These are phyloP conservation scores for Centropus unirufus DNA, from an alignment of 2,113 vertebrate genomes.

Conservation along the genomic window DNA sequence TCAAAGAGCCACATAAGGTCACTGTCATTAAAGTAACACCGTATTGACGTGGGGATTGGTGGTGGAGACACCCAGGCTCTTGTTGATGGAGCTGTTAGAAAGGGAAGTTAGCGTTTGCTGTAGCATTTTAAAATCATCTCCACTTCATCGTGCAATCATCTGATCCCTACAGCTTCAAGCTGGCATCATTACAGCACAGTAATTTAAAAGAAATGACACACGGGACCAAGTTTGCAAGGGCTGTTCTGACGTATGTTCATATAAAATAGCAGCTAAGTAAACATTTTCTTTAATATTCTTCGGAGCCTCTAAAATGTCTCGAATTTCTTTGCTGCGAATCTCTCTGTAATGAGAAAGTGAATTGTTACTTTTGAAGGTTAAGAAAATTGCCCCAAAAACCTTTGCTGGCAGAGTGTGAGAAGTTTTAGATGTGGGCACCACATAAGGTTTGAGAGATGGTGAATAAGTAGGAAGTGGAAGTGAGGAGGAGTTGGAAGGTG, in stretches of 20 bases:
- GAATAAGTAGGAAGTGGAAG: neutral
- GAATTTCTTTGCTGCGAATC: neutral
- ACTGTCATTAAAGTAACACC: slow-evolving; percentile 62
- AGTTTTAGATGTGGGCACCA: neutral
- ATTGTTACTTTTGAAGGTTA: neutral
- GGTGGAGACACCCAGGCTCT: neutral
- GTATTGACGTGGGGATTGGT: slow-evolving; percentile 1
- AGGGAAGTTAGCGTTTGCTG: slow-evolving; percentile 21
- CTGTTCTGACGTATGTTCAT: neutral
- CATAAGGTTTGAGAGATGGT: neutral
- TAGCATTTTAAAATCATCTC: slow-evolving; percentile 18
- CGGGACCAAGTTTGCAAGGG: neutral
- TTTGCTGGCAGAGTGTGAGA: neutral
- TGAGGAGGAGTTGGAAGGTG: neutral
- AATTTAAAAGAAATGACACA: neutral
- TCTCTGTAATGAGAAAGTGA: neutral
- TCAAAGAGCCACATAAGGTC: slow-evolving; percentile 57
- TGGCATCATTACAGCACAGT: neutral
- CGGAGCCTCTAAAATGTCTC: neutral
- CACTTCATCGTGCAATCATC: neutral
- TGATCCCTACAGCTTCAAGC: neutral
- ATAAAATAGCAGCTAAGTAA: neutral
- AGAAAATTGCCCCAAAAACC: neutral
- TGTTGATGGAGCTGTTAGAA: slow-evolving; percentile 26
- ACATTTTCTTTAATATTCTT: neutral